These are phyloP conservation scores for Eleginops maclovinus DNA, from an alignment of 2,113 vertebrate species.

Conservation along the genomic window DNA sequence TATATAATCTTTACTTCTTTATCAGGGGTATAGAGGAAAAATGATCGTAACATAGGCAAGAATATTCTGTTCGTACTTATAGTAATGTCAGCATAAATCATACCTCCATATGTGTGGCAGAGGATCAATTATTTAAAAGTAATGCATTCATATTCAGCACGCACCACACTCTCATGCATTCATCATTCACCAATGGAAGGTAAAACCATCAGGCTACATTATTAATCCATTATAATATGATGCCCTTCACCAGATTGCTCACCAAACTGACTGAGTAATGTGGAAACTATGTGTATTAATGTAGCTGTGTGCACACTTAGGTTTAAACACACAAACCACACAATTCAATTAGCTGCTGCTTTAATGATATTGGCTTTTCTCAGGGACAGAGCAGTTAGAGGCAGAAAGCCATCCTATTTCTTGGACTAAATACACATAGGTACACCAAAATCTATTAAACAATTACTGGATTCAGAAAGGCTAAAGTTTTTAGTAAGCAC, in stretches of 20 bases:
- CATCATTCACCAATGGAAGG: slow-evolving; percentile 18
- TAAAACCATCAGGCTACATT: background rate
- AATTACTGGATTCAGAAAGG: background rate
- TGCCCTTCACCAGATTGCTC: background rate
- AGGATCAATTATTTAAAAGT: slow-evolving; percentile 63
- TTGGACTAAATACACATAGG: no score
- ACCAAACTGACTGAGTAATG: background rate
- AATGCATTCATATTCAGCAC: slow-evolving; percentile 61
- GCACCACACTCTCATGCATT: slow-evolving; percentile 30
- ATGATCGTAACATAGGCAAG: background rate
- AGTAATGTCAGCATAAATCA: slow-evolving; percentile 13
- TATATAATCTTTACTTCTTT: slow-evolving; percentile 12
- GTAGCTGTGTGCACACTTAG: background rate
- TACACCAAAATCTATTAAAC: background rate
- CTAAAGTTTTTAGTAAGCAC: background rate
- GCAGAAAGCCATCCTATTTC: background rate
- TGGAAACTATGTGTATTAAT: background rate
- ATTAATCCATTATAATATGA: slow-evolving; percentile 15
- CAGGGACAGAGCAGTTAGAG: background rate
- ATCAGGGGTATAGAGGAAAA: background rate
- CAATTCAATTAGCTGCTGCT: background rate
- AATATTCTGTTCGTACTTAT: background rate
- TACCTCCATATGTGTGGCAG: slow-evolving; percentile 25
- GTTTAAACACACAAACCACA: background rate
- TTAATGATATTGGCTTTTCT: background rate